phyloP scores from a whole-genome alignment of 2,113 vertebrate species.

The Speoplatyrhinus poulsoni region DNA sequence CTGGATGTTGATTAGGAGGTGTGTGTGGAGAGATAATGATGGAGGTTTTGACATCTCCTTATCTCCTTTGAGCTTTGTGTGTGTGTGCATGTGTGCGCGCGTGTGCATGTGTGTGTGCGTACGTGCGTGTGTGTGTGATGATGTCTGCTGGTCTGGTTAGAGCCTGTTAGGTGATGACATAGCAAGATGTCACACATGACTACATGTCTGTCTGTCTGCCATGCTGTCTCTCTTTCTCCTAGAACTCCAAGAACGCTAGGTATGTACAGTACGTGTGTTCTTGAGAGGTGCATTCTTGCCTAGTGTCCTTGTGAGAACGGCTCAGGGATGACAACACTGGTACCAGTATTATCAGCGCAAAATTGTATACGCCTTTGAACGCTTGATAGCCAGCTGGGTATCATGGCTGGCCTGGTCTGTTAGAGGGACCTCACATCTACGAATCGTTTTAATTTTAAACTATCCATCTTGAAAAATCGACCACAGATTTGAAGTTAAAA shows the following conservation, averaged over 20 bases:
- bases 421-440: too few species aligned
- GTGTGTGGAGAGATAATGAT: slow-evolving; percentile 30
- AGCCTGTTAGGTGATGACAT: neutral
- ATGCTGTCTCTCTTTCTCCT: neutral
- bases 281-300: too few species aligned
- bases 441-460: too few species aligned
- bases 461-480: too few species aligned
- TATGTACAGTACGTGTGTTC: too few species aligned
- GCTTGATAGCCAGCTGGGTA: too few species aligned
- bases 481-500: too few species aligned
- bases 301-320: too few species aligned
- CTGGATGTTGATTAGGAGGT: slow-evolving; percentile 19
- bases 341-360: too few species aligned
- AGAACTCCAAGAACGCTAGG: neutral
- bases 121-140: neutral
- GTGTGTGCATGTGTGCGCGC: neutral
- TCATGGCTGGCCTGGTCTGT: too few species aligned
- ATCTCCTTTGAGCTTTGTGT: neutral
- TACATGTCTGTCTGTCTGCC: slow-evolving; percentile 1
- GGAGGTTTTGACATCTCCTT: neutral
- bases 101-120: neutral
- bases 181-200: slow-evolving; percentile 24
- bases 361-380: too few species aligned
- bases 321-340: too few species aligned
- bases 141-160: neutral